These are phyloP conservation scores for Nomia melanderi DNA, from an alignment of 1,140 invertebrate species.

Conservation along the genomic window DNA sequence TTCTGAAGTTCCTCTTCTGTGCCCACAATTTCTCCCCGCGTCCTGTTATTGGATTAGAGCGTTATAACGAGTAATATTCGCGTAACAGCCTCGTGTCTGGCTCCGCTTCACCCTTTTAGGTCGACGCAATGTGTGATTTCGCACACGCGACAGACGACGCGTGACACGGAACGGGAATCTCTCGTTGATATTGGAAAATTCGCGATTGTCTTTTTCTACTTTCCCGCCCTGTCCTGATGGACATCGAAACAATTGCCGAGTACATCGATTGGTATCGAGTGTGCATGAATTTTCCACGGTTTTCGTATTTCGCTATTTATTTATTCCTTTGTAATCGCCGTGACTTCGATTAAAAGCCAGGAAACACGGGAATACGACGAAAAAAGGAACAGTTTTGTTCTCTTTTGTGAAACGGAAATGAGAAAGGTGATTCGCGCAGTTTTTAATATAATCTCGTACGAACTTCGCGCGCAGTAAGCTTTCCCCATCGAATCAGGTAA, in stretches of 20 bases:
- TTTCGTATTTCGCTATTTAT: background rate
- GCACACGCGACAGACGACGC: slow-evolving; percentile 16
- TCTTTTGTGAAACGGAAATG: too few species aligned
- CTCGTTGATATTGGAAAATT: slow-evolving; percentile 41
- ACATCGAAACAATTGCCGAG: slow-evolving; percentile 34
- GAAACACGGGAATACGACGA: too few species aligned
- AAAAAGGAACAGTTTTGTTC: too few species aligned
- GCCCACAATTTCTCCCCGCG: slow-evolving; percentile 41
- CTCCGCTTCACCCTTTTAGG: background rate
- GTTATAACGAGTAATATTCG: slow-evolving; percentile 66
- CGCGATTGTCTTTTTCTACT: background rate
- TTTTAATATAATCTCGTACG: too few species aligned
- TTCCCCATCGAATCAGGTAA: too few species aligned
- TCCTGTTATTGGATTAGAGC: slow-evolving; percentile 60
- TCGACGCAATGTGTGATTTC: slow-evolving; percentile 22
- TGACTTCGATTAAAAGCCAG: background rate
- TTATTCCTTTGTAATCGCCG: slow-evolving; percentile 1
- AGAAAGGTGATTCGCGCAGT: too few species aligned
- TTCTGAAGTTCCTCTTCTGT: slow-evolving; percentile 44
- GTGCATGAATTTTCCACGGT: slow-evolving; percentile 17
- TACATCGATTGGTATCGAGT: slow-evolving; percentile 1
- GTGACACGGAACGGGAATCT: slow-evolving; percentile 34
- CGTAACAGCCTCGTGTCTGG: slow-evolving; percentile 46
- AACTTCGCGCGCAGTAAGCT: too few species aligned
- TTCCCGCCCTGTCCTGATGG: background rate